phyloP scores from a whole-genome alignment of 2,888 invertebrate species.

The Plemyria rubiginata region DNA sequence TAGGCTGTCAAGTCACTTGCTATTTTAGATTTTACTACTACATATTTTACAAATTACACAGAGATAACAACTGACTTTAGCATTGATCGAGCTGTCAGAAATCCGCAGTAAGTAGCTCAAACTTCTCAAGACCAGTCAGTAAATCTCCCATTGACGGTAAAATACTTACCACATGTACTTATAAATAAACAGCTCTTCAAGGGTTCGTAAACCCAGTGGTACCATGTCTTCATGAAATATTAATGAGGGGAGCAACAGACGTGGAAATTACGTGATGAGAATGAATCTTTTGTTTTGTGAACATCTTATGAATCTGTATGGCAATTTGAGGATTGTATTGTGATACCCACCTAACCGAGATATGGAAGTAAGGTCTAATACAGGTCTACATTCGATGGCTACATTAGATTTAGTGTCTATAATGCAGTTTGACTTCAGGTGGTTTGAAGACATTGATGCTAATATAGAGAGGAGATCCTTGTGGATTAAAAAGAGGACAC shows the following conservation, averaged over 20 bases:
- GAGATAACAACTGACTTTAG: too few species aligned
- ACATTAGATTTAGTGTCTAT: too few species aligned
- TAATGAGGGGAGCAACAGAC: constrained; percentile 33
- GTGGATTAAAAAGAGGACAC: too few species aligned
- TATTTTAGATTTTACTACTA: too few species aligned
- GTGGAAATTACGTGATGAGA: constrained; percentile 27
- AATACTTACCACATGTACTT: constrained; percentile 32
- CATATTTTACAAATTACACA: too few species aligned
- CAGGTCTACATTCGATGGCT: not conserved
- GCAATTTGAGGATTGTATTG: constrained; percentile 17
- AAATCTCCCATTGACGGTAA: constrained; percentile 29
- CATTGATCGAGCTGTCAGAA: too few species aligned
- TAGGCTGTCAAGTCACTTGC: too few species aligned
- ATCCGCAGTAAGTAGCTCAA: constrained; percentile 12
- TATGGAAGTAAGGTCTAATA: not conserved
- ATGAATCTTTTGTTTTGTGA: constrained; percentile 29
- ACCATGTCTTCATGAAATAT: constrained; percentile 39
- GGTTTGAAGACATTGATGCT: too few species aligned
- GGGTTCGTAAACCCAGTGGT: constrained; percentile 28
- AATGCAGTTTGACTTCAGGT: too few species aligned
- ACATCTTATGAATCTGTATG: constrained; percentile 25
- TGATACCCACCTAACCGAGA: not conserved
- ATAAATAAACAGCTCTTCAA: constrained; percentile 32
- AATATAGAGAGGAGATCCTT: too few species aligned
- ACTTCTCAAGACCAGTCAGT: constrained; percentile 21